Percentiles rank a stretch among this genome's conserved stretches.
Conservation (phyloP, 1,140 invertebrate species). For the Neodiprion pinetum region DNA sequence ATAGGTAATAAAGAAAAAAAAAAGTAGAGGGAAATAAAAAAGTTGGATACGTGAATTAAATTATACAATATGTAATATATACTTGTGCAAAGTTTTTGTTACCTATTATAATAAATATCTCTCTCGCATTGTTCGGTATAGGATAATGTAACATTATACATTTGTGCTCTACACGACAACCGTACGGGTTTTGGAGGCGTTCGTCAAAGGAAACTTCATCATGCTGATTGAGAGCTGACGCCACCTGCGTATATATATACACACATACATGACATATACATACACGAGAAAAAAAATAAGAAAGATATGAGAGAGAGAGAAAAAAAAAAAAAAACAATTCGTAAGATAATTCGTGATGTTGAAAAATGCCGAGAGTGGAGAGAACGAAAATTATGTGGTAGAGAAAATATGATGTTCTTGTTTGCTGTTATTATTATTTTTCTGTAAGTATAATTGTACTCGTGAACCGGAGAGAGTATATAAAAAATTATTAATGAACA, state of each 20-base stretch:
- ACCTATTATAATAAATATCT: no score
- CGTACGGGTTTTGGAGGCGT: neutral
- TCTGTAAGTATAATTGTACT: no score
- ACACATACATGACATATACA: neutral
- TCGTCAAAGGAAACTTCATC: constrained; percentile 7
- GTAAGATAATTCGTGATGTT: neutral
- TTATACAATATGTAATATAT: no score
- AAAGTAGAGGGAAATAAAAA: neutral
- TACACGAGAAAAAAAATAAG: neutral
- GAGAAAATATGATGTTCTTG: no score
- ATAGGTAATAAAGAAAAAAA: neutral
- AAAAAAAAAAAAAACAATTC: neutral
- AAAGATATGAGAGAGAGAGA: neutral
- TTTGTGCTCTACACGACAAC: neutral
- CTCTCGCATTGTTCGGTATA: no score
- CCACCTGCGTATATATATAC: constrained; percentile 8
- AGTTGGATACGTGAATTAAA: neutral
- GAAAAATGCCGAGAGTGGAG: constrained; percentile 1
- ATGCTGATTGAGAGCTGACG: constrained; percentile 10
- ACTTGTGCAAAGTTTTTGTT: no score
- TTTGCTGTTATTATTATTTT: no score
- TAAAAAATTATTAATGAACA: no score
- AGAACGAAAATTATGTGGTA: no score
- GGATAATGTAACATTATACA: no score
- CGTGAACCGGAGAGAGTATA: no score